These are phyloP conservation scores for Atractosteus spatula DNA, from an alignment of 2,113 vertebrate species.

Conservation along the genomic window DNA sequence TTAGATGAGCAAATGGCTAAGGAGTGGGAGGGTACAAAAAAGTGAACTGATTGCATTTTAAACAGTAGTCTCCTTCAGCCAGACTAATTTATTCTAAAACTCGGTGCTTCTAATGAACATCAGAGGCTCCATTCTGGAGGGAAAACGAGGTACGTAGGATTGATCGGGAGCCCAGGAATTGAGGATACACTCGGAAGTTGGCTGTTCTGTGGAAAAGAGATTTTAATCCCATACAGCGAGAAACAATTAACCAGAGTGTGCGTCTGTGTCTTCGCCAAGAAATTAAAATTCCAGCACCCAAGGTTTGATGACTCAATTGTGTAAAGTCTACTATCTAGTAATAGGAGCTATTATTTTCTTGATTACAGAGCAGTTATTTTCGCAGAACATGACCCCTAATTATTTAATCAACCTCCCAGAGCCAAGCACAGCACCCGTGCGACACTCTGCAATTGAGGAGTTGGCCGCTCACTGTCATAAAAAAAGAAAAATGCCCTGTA, in stretches of 20 bases:
- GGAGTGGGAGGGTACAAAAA: no score
- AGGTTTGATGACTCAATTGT: constrained; percentile 23
- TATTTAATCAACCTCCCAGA: constrained; percentile 41
- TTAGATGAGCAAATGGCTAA: no score
- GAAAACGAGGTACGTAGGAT: no score
- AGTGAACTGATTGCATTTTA: no score
- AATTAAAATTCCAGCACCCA: constrained; percentile 6
- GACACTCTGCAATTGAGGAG: constrained; percentile 1
- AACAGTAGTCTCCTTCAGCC: no score
- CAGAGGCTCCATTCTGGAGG: no score
- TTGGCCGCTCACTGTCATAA: no score
- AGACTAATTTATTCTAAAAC: no score
- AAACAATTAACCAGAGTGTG: neutral
- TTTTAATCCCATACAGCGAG: no score
- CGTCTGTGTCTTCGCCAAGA: neutral
- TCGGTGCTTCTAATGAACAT: no score
- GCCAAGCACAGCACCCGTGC: constrained; percentile 21
- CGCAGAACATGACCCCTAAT: constrained; percentile 42
- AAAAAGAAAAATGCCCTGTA: no score
- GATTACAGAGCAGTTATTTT: constrained; percentile 47
- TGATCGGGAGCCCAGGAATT: neutral
- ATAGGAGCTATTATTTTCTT: constrained; percentile 39
- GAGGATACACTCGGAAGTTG: neutral
- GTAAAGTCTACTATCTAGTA: constrained; percentile 24
- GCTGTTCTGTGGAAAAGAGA: neutral